phyloP scores from a whole-genome alignment of 2,888 invertebrate species.

The Acrobasis consociella region DNA sequence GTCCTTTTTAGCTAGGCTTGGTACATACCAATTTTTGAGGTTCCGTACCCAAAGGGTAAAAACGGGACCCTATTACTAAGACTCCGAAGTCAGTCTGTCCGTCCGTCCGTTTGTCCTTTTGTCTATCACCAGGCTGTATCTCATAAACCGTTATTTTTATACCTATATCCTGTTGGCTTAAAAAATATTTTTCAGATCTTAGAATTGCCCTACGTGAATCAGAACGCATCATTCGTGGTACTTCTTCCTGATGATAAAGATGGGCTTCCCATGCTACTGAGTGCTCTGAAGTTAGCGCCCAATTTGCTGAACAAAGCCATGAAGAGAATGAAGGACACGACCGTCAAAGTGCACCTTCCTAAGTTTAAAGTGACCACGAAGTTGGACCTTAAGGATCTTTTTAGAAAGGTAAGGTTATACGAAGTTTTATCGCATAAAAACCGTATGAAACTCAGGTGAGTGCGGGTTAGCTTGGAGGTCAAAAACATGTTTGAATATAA shows the following conservation, averaged over 20 bases:
- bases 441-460: neutral
- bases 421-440: neutral
- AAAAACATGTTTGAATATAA: no score
- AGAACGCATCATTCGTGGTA: constrained; percentile 86
- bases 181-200: constrained; percentile 72
- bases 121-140: no score
- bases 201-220: constrained; percentile 86
- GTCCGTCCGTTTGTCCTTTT: no score
- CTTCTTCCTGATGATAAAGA: constrained; percentile 80
- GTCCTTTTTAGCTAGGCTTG: no score
- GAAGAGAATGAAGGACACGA: constrained; percentile 69
- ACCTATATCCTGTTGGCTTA: neutral
- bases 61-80: no score
- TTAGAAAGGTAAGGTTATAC: constrained; percentile 42
- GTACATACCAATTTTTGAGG: no score
- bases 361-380: constrained; percentile 47
- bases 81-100: no score
- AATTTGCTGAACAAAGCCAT: constrained; percentile 46
- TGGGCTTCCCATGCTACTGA: neutral
- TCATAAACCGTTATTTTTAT: no score
- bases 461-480: no score
- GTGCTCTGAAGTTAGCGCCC: constrained; percentile 6
- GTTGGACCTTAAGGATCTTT: constrained; percentile 41
- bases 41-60: no score
- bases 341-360: constrained; percentile 64